phyloP scores from a whole-genome alignment of 2,797 vertebrate genomes.

The Oreortyx pictus region DNA sequence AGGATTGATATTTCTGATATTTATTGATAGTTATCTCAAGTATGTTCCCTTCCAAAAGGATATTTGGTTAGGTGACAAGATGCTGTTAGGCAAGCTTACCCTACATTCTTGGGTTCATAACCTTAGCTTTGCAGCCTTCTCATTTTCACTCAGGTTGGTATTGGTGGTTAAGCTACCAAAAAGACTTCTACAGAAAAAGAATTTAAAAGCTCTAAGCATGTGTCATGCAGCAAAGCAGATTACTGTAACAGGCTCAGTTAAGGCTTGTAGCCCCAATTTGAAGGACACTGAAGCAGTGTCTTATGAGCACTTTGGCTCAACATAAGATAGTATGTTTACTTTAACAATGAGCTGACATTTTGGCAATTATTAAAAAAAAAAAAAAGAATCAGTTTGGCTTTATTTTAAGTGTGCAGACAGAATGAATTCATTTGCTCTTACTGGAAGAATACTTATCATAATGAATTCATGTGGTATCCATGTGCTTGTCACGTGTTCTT shows the following conservation, averaged over 20 bases:
- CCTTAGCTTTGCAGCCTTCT: neutral
- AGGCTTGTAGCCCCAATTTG: neutral
- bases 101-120: neutral
- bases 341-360: constrained; percentile 53
- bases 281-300: neutral
- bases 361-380: constrained; percentile 65
- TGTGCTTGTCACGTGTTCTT: constrained; percentile 70
- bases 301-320: constrained; percentile 17
- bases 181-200: neutral
- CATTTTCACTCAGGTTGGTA: neutral
- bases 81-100: neutral
- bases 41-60: neutral
- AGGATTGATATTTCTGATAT: neutral
- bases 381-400: constrained; percentile 64
- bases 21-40: neutral
- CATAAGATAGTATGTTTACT: constrained; percentile 24
- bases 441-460: constrained; percentile 78
- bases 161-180: neutral
- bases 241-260: neutral
- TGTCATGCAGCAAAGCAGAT: constrained; percentile 2
- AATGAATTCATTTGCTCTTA: constrained; percentile 78
- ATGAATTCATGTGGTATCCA: constrained; percentile 76
- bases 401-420: constrained; percentile 70
- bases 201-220: neutral
- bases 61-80: neutral